A percentile compares a stretch with the other conserved stretches of the same genome.
These are phyloP conservation scores for Eumeta japonica DNA, from an alignment of 1,140 invertebrate species.

Conservation along the genomic window DNA sequence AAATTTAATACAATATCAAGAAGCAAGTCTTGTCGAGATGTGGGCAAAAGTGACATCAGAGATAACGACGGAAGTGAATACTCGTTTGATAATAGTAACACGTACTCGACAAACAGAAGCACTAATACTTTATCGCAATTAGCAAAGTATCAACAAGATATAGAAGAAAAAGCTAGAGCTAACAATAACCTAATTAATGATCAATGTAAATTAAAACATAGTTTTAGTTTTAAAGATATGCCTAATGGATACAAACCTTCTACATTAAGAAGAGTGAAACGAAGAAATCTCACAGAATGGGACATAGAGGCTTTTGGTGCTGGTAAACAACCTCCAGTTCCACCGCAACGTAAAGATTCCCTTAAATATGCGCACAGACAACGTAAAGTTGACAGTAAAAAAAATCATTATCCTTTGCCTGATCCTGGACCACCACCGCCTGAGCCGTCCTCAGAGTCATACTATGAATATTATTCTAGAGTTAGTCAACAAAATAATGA, in stretches of 20 bases:
- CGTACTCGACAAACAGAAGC: constrained; percentile 25
- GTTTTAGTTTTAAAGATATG: constrained; percentile 59
- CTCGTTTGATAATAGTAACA: constrained; percentile 25
- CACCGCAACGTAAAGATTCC: constrained; percentile 50
- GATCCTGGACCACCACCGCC: constrained; percentile 41
- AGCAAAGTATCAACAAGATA: constrained; percentile 62
- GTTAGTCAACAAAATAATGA: constrained; percentile 55
- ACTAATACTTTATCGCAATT: constrained; percentile 57
- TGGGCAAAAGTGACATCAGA: constrained; percentile 34
- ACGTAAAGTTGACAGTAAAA: constrained; percentile 46
- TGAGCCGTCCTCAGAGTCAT: constrained; percentile 51
- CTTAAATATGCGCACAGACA: constrained; percentile 52
- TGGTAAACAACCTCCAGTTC: constrained; percentile 42
- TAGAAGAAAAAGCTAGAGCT: constrained; percentile 57
- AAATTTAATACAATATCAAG: constrained; percentile 49
- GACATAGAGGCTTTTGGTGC: constrained; percentile 46
- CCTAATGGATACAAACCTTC: constrained; percentile 61
- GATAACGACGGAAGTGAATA: constrained; percentile 32
- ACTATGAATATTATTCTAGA: constrained; percentile 56
- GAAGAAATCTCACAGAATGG: constrained; percentile 59
- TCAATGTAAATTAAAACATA: constrained; percentile 54
- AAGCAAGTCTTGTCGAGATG: constrained; percentile 53
- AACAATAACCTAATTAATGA: constrained; percentile 43
- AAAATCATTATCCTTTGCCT: constrained; percentile 41
- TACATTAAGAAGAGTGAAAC: constrained; percentile 53